Base-by-base conservation (phyloP, 2,888 invertebrate genomes). In the Acrocera orbiculus region DNA sequence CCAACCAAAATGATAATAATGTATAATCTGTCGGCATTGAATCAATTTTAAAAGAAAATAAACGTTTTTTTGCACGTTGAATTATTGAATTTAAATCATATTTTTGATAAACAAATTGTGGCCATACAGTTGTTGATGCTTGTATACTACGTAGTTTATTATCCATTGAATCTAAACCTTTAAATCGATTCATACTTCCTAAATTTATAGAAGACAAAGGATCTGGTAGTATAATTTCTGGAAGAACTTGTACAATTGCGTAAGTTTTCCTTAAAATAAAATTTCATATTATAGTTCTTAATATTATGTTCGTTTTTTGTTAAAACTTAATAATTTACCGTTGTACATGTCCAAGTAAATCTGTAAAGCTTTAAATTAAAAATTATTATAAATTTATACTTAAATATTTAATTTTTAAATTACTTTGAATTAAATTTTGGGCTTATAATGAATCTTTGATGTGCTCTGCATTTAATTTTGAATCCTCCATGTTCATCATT, bases 1-100 rank as follows among this genome's bases (percentile, higher is more conserved):
- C 76, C 32, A 82, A 69, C 83, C 85, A 86, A 54, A 73, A 85
- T 1, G 81, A 81, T 40, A 85, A 60, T 38, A 73, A 70, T 7
- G 67, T 61, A 2, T 78, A 73, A 58, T 79, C 75, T 24, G 57
- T 58, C 4, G 79, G 77, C 55, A 77, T 64, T 37, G 64, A 64
- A 42, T 65, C 51, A 25, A 58, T 51, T 36, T 56, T 54, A 27
- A 56, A 50, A 22, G 49, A 39, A 15, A 50, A 50, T 13, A 61
- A 43, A 35, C 50, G 54, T 27, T 51, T 48, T 23, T 57, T 49
- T 10, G 59, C 57, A 35, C 61, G 53, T 46, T 62, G 51, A 39
- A 58, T 30, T 54, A 64, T 44, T 55, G 54, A 45, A 46, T 52
- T 37, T 57, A 63, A 42, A 46, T 75, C 70, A 46, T 75, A 77